phyloP scores from a whole-genome alignment of 2,888 invertebrate species.

The Chrysolina americana region DNA sequence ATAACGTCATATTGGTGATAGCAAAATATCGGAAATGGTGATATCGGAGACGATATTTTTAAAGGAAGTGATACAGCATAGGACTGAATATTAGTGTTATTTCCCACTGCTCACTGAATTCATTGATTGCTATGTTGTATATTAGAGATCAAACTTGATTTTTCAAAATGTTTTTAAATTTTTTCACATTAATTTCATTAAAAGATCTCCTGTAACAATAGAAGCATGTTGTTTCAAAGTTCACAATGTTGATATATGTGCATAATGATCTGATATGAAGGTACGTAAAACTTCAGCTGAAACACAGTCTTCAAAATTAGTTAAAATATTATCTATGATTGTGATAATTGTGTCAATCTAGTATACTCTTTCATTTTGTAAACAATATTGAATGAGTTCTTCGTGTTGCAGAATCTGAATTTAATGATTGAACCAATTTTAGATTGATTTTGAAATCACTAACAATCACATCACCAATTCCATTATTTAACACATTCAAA shows the following conservation, averaged over 20 bases:
- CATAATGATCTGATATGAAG: slow-evolving; percentile 23
- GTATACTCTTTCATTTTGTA: slow-evolving; percentile 27
- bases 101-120: slow-evolving; percentile 16
- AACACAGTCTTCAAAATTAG: slow-evolving; percentile 23
- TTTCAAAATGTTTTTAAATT: slow-evolving; percentile 5
- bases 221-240: background rate
- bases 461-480: no score
- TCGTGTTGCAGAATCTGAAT: slow-evolving; percentile 19
- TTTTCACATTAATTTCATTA: slow-evolving; percentile 7
- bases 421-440: slow-evolving; percentile 5
- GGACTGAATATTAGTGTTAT: background rate
- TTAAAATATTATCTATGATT: slow-evolving; percentile 28
- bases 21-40: no score
- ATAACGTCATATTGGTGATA: no score
- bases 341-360: slow-evolving; percentile 17
- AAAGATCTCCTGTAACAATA: slow-evolving; percentile 11
- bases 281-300: slow-evolving; percentile 27
- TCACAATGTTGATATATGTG: background rate
- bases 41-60: no score
- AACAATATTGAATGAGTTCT: slow-evolving; percentile 20
- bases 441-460: no score
- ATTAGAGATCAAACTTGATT: slow-evolving; percentile 15
- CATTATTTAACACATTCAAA: no score
- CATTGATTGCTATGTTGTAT: background rate
- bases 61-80: no score